Evolutionary conservation across 2,888 invertebrate genomes (phyloP).

Genomic region (Lutraria lutraria): DNA sequence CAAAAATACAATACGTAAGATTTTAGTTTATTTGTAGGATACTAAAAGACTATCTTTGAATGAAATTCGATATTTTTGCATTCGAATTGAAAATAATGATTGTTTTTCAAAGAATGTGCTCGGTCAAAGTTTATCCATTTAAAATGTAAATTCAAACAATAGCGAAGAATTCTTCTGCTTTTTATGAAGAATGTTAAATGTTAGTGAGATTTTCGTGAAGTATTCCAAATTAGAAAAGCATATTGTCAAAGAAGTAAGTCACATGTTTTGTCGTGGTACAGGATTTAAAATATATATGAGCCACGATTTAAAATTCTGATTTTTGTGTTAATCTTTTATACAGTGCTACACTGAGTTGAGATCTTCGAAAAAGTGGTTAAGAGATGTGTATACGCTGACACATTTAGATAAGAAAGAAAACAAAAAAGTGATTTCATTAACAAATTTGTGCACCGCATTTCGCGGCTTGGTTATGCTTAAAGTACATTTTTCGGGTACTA

Average conservation of each 20-base stretch:
- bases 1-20: background rate
- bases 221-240: slow-evolving; percentile 1
- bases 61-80: slow-evolving; percentile 33
- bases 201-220: background rate
- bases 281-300: background rate
- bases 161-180: background rate
- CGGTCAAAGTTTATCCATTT: slow-evolving; percentile 31
- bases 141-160: background rate
- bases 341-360: background rate
- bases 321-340: slow-evolving; percentile 14
- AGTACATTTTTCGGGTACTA: background rate
- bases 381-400: background rate
- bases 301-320: background rate
- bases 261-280: background rate
- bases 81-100: slow-evolving; percentile 28
- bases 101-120: slow-evolving; percentile 29
- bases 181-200: background rate
- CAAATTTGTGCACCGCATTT: background rate
- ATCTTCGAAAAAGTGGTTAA: background rate
- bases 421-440: slow-evolving; percentile 18
- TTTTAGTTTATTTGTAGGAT: background rate
- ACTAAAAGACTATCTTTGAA: background rate
- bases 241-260: background rate
- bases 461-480: background rate
- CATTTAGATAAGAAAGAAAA: slow-evolving; percentile 3